These are phyloP conservation scores for Morone saxatilis DNA, from an alignment of 2,113 vertebrate genomes.

Conservation along the genomic window DNA sequence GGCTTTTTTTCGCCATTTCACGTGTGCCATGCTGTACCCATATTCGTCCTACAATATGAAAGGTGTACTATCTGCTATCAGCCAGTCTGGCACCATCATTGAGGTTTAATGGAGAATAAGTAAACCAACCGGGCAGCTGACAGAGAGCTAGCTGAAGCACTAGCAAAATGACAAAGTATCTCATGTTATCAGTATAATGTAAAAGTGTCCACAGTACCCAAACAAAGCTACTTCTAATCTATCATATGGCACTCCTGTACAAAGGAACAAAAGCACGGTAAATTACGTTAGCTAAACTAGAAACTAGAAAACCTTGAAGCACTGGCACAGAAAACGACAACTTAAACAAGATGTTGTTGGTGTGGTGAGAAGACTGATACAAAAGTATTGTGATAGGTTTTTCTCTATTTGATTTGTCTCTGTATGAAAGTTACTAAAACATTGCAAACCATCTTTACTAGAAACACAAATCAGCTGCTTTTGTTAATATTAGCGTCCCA, in stretches of 20 bases:
- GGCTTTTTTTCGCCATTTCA: not conserved
- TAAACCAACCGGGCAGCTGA: not conserved
- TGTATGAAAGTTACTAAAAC: not conserved
- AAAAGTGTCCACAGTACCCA: constrained; percentile 15
- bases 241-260: not conserved
- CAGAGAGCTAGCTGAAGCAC: constrained; percentile 6
- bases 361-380: not conserved
- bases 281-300: not conserved
- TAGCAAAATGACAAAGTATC: not conserved
- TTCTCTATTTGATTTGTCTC: not conserved
- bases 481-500: not conserved
- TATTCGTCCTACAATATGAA: not conserved
- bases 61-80: not conserved
- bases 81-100: not conserved
- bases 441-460: not conserved
- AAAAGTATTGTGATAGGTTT: not conserved
- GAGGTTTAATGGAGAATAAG: not conserved
- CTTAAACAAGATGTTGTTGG: not conserved
- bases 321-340: constrained; percentile 5
- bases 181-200: not conserved
- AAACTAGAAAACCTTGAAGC: no score
- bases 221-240: not conserved
- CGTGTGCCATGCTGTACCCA: constrained; percentile 39
- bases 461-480: not conserved
- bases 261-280: not conserved